Base-by-base conservation (phyloP, 1,140 invertebrate genomes). In the Saccostrea cuccullata region DNA sequence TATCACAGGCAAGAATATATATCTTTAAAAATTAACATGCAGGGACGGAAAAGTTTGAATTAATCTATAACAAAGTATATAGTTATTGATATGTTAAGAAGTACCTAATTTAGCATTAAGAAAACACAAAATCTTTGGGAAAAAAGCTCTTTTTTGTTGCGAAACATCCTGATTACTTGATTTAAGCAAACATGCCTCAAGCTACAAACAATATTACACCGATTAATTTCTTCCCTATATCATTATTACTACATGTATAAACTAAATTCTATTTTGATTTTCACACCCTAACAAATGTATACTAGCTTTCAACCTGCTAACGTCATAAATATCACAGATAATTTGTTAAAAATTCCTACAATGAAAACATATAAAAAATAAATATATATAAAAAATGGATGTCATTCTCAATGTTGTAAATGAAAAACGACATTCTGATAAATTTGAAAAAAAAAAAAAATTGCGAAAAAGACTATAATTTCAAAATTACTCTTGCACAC, bases 381-480 rank as follows among this genome's bases (percentile, higher is more conserved):
- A 64, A 64, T n/a, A 64, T 20, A 6, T n/a, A 64, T 8, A 20
- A 64, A 64, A 64, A 64, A 60, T 4, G 58, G 58, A 64, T 13
- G 20, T 20, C 58, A 64, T 64, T 60, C 17, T 17, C 58, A 60
- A 17, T 60, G n/a, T n/a, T 64, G 58, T n/a, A 64, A 17, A 64
- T 64, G 58, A 64, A 64, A 20, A 20, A n/a, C n/a, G 58, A n/a
- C 30, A 36, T 36, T 36, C 30, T 36, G 30, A n/a, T 36, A 36
- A 36, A 36, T 64, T 64, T 64, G 58, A 64, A 20, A 64, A 77
- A 77, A 20, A 64, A 77, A 77, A 77, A 77, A 77, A 77, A 73
- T 30, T 30, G 30, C 23, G 36, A 77, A 30, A 77, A 30, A 40
- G 13, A 0, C 1, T 11, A 15, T n/a, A n/a, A n/a, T 77, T 77